phyloP scores from a whole-genome alignment of 2,113 vertebrate species.

The Macquaria australasica region DNA sequence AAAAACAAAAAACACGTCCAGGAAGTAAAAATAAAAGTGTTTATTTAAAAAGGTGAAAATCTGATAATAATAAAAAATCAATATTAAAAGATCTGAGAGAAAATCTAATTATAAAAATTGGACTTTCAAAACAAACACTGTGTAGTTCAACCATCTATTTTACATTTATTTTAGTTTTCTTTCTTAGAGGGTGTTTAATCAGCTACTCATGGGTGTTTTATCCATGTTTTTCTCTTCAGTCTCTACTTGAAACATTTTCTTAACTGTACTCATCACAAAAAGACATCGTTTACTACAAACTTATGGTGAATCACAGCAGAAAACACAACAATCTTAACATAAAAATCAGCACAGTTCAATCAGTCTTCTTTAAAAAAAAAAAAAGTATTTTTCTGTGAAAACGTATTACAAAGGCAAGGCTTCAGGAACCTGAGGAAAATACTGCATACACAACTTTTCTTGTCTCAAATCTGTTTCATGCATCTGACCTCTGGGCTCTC shows the following conservation, averaged over 20 bases:
- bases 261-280: no score
- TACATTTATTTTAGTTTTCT: background rate
- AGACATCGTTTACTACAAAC: background rate
- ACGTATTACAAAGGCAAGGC: background rate
- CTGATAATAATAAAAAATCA: background rate
- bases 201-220: background rate
- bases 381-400: background rate
- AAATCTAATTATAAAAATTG: background rate
- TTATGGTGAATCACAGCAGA: background rate
- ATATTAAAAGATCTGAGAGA: background rate
- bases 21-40: background rate
- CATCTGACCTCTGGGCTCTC: background rate
- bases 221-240: background rate
- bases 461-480: background rate
- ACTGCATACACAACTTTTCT: background rate
- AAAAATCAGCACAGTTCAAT: background rate
- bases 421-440: background rate
- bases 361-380: no score
- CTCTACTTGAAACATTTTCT: background rate
- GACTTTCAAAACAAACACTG: no score
- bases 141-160: background rate
- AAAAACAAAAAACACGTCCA: background rate
- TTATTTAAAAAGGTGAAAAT: background rate
- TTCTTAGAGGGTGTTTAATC: background rate
- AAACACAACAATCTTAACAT: background rate